Percentiles rank a stretch among this genome's conserved stretches.
These are phyloP conservation scores for Proterorhinus semilunaris DNA, from an alignment of 2,113 vertebrate species.

Conservation along the genomic window DNA sequence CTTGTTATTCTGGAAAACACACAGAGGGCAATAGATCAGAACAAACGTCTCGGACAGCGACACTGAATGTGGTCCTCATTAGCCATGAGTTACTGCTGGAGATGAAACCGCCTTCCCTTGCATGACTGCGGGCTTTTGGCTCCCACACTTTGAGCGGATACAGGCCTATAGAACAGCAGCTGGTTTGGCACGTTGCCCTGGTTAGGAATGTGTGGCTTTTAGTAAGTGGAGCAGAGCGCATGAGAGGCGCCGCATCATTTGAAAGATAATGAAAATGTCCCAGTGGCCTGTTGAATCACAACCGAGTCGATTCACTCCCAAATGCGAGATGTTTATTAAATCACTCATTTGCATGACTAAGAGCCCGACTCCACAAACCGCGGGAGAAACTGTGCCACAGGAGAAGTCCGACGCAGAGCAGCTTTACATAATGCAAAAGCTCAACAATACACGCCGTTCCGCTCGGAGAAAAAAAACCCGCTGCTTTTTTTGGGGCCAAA, in stretches of 20 bases:
- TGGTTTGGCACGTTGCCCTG: constrained; percentile 71
- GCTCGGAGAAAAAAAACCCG: background rate
- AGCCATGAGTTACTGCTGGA: background rate
- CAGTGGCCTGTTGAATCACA: constrained; percentile 37
- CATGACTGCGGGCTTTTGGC: constrained; percentile 48
- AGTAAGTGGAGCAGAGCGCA: constrained; percentile 63
- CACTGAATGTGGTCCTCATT: background rate
- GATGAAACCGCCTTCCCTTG: constrained; percentile 27
- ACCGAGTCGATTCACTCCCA: constrained; percentile 20
- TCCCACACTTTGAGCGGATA: constrained; percentile 57
- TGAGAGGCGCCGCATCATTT: constrained; percentile 55
- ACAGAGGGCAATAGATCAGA: constrained; percentile 18
- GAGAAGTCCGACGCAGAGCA: background rate
- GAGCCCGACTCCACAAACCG: background rate
- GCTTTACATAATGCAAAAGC: constrained; percentile 7
- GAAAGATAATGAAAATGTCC: constrained; percentile 50
- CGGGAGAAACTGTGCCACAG: background rate
- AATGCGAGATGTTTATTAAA: constrained; percentile 5
- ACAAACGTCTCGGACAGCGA: background rate
- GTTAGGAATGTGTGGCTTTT: constrained; percentile 68
- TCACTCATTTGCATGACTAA: constrained; percentile 20
- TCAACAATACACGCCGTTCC: background rate
- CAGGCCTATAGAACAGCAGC: constrained; percentile 73
- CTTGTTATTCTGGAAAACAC: constrained; percentile 86
- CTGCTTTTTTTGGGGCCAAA: background rate